Evolutionary conservation across 2,113 vertebrate genomes (phyloP).

Genomic region (Phalacrocorax pelagicus): DNA sequence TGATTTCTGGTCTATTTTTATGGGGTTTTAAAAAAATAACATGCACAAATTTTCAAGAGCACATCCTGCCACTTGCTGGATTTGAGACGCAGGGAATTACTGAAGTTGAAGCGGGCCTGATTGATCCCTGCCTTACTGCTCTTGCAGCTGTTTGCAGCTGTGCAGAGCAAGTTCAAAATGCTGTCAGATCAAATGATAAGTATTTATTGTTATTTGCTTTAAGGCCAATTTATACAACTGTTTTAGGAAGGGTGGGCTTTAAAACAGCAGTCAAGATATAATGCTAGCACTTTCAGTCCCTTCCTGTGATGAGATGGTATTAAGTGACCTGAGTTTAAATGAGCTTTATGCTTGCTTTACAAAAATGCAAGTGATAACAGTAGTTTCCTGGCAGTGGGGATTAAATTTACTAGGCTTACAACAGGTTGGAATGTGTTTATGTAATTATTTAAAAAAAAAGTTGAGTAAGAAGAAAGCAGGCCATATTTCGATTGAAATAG

Average conservation of each 20-base stretch:
- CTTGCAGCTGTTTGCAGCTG: background rate
- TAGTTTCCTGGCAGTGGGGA: background rate
- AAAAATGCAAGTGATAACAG: background rate
- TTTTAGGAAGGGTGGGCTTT: background rate
- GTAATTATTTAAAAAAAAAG: background rate
- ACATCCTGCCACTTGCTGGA: rapidly evolving
- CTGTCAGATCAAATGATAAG: background rate
- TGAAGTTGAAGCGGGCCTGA: background rate
- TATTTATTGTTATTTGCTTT: background rate
- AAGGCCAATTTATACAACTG: background rate
- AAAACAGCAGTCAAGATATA: background rate
- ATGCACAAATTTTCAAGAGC: background rate
- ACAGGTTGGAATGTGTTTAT: background rate
- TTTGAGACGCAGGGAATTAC: background rate
- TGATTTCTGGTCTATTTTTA: background rate
- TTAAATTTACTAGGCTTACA: background rate
- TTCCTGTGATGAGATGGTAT: background rate
- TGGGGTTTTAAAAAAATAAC: background rate
- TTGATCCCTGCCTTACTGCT: background rate
- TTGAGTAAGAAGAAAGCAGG: background rate
- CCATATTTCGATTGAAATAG: background rate
- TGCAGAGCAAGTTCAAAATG: background rate
- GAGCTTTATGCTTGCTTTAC: background rate
- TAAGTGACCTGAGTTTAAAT: background rate
- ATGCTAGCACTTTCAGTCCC: background rate